Base-by-base conservation (phyloP, 2,888 invertebrate genomes). In the Brassicogethes aeneus region DNA sequence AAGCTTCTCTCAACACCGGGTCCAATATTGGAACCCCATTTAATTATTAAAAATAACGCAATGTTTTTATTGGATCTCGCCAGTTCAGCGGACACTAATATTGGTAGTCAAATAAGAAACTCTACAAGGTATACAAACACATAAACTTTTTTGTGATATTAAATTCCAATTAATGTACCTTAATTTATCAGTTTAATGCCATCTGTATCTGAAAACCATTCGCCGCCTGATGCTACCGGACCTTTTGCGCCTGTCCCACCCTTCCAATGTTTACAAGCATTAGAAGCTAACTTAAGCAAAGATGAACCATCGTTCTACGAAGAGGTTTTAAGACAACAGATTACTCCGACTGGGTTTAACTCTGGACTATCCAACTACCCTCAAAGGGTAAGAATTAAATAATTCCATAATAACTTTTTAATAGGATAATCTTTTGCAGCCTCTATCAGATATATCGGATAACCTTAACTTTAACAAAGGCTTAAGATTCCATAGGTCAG, bases 31-130 rank as follows among this genome's bases (percentile, higher is more conserved):
- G 67, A 68, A 39, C 58, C 65, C 47, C 76, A 90, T 59, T 69
- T 82, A 35, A 77, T 85, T 3, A 87, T 96, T 77, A 86, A 85
- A 55, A 92, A 92, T 61, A 97, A 97, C 64, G 94, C 97, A 0
- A 79, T 92, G 66, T 97, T 96, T 63, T 69, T 97, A 8, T 71
- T 97, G 43, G 94, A 95, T 61, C 66, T 96, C 39, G 88, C 89
- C 1, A 87, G 90, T 46, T 80, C 86, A 1, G 79, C 81, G 2
- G 75, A 77, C 47, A 55, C 54, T n/a, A 57, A 57, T 43, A 56
- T 60, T 15, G 53, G 54, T 7, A 57, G 59, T 35, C 65, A 62
- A 34, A 51, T 67, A 40, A 43, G 63, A 30, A 32, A 34, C 32
- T 5, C 16, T 36, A 16, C 3, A 15, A 36, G 17, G 8, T 36